Evolutionary conservation across 2,888 invertebrate species (phyloP).

Genomic region (Drosophila longiperda): DNA sequence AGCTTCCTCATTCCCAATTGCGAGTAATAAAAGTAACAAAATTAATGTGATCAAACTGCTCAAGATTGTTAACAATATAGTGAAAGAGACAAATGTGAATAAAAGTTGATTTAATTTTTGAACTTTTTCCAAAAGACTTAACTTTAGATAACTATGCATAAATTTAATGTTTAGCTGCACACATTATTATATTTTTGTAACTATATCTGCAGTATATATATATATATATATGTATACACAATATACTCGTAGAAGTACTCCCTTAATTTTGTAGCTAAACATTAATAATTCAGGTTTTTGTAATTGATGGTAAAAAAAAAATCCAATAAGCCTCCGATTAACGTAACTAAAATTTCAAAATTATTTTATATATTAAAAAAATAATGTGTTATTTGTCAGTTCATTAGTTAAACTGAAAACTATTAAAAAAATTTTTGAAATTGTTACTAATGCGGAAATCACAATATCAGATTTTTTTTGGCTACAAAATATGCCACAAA

Average conservation of each 20-base stretch:
- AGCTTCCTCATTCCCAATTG: conserved; percentile 5
- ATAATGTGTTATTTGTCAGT: too few species aligned
- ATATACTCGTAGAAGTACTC: neutral
- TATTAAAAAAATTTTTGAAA: neutral
- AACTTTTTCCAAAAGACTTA: too few species aligned
- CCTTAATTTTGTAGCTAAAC: neutral
- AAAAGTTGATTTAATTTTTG: neutral
- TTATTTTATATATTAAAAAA: too few species aligned
- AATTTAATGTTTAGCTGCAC: neutral
- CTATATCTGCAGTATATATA: neutral
- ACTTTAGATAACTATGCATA: neutral
- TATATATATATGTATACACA: neutral
- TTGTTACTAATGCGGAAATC: neutral
- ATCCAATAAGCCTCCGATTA: neutral
- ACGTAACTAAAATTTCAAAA: too few species aligned
- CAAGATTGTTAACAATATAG: neutral
- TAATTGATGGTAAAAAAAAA: neutral
- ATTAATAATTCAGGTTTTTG: neutral
- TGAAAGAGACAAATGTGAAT: neutral
- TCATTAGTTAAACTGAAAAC: too few species aligned
- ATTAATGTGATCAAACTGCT: neutral
- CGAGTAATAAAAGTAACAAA: neutral
- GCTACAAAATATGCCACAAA: conserved; percentile 28
- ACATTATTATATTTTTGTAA: neutral
- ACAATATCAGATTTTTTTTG: conserved; percentile 15